These are phyloP conservation scores for Phlogophora meticulosa DNA, from an alignment of 2,888 invertebrate genomes.

Conservation along the genomic window DNA sequence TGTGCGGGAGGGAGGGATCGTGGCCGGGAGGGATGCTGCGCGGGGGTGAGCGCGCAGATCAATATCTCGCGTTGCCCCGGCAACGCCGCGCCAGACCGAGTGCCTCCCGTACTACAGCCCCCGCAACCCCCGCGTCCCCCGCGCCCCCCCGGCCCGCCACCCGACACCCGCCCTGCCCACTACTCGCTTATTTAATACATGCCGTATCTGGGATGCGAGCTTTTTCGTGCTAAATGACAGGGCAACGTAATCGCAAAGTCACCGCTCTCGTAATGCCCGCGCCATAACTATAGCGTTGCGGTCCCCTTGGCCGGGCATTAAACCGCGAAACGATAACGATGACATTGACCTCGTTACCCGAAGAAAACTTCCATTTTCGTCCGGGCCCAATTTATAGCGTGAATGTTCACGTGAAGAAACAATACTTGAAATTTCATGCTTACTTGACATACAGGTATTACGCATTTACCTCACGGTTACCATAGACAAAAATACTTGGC, in stretches of 20 bases:
- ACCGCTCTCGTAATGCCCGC: slow-evolving; percentile 72
- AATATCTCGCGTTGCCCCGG: slow-evolving; percentile 91
- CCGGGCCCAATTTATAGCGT: slow-evolving; percentile 60
- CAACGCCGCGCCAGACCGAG: slow-evolving; percentile 92
- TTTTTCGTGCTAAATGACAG: slow-evolving; percentile 89
- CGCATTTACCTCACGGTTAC: not conserved
- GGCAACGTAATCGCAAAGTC: slow-evolving; percentile 80
- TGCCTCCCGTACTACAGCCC: slow-evolving; percentile 91
- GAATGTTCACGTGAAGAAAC: slow-evolving; percentile 40
- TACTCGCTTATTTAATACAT: slow-evolving; percentile 90
- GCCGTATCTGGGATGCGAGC: slow-evolving; percentile 88
- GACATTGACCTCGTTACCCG: slow-evolving; percentile 82
- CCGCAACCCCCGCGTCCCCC: too few relatives aligned
- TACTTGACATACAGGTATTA: slow-evolving; percentile 5
- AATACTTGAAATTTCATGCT: slow-evolving; percentile 12
- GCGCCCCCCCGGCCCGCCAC: slow-evolving; percentile 74
- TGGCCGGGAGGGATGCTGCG: slow-evolving; percentile 90
- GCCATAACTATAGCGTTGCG: slow-evolving; percentile 63
- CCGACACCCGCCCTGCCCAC: slow-evolving; percentile 77
- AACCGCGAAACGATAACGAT: slow-evolving; percentile 68
- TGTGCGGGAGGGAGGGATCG: slow-evolving; percentile 72
- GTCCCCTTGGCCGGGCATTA: slow-evolving; percentile 67
- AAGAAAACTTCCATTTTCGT: slow-evolving; percentile 73
- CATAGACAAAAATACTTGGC: slow-evolving; percentile 3
- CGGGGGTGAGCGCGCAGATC: slow-evolving; percentile 85